Conservation (phyloP, 2,113 vertebrate genomes). For the Trachemys scripta region DNA sequence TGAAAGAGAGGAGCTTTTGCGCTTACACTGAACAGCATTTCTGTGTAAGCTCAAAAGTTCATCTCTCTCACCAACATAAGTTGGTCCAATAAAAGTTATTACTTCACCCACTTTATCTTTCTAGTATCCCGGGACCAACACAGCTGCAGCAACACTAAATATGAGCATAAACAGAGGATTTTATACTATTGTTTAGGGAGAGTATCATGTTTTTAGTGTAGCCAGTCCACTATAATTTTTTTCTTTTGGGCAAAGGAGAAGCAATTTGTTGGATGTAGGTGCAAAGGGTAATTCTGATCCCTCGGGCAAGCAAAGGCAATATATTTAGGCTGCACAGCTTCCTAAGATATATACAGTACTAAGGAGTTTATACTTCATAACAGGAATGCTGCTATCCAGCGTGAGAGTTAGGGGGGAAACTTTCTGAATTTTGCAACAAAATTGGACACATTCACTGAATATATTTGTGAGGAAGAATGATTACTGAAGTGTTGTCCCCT, state of each 20-base stretch:
- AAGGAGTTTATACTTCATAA: neutral
- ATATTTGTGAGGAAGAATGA: neutral
- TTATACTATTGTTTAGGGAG: neutral
- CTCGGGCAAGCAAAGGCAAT: neutral
- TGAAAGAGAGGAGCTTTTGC: neutral
- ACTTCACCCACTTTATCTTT: neutral
- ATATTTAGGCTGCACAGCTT: rapidly evolving
- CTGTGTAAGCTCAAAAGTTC: neutral
- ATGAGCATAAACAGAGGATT: neutral
- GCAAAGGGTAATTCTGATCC: neutral
- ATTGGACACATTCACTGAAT: neutral
- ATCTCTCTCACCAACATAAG: neutral
- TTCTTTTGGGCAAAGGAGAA: neutral
- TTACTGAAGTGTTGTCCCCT: neutral
- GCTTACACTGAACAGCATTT: neutral
- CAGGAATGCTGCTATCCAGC: neutral
- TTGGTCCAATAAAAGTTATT: neutral
- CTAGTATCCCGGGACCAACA: neutral
- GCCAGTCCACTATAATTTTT: neutral
- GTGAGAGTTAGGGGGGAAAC: neutral
- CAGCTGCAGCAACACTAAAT: neutral
- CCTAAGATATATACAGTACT: neutral
- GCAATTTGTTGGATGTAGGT: neutral
- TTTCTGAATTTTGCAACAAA: neutral
- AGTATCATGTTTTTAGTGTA: neutral